phyloP scores from a whole-genome alignment of 2,888 invertebrate genomes.

The Hyposoter didymator region DNA sequence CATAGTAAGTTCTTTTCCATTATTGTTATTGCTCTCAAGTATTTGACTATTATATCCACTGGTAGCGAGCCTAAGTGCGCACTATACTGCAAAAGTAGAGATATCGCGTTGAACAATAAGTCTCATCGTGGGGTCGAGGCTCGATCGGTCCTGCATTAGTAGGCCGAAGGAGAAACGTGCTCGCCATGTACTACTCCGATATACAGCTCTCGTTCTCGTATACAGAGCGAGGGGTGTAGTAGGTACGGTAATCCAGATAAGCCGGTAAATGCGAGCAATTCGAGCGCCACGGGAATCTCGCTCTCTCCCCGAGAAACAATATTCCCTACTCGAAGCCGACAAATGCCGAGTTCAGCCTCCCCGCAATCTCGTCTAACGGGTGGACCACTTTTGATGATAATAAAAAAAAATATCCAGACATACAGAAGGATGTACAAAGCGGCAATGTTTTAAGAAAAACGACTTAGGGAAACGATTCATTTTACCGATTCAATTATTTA shows the following conservation, averaged over 20 bases:
- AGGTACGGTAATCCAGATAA: constrained; percentile 78
- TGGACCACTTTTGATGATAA: constrained; percentile 40
- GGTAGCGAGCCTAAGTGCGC: not conserved
- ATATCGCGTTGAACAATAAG: constrained; percentile 53
- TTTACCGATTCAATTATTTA: too few species aligned
- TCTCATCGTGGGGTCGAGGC: constrained; percentile 33
- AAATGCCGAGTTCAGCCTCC: constrained; percentile 67
- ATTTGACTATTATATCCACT: not conserved
- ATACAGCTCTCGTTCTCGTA: constrained; percentile 32
- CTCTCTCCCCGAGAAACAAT: constrained; percentile 74
- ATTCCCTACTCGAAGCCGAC: constrained; percentile 76
- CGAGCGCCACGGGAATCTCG: constrained; percentile 72
- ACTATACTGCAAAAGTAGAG: constrained; percentile 26
- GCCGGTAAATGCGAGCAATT: constrained; percentile 80
- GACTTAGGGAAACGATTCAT: too few species aligned
- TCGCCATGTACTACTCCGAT: constrained; percentile 47
- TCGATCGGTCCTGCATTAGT: constrained; percentile 41
- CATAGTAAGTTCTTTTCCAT: not conserved
- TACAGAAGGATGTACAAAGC: constrained; percentile 9
- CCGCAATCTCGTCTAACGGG: constrained; percentile 60
- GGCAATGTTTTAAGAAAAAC: not conserved
- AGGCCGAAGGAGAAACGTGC: constrained; percentile 50
- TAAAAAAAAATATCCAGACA: not conserved
- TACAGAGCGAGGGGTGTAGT: constrained; percentile 39
- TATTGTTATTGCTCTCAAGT: not conserved